Conservation (phyloP, 2,113 vertebrate species). For the Nesogale talazaci region DNA sequence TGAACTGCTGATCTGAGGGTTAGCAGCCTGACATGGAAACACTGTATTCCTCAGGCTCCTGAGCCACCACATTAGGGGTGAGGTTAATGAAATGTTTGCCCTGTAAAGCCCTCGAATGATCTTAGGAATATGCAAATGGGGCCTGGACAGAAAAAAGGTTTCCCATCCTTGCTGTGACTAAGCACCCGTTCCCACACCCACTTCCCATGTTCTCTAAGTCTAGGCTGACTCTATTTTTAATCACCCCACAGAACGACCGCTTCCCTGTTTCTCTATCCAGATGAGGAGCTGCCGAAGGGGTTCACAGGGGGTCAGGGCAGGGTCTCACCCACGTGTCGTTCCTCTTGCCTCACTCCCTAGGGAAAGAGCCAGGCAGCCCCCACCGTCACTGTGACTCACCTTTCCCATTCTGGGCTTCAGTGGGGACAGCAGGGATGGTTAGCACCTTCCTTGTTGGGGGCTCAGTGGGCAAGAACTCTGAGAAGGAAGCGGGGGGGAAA, state of each 20-base stretch:
- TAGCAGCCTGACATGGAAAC: too few relatives aligned
- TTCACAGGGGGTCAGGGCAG: neutral
- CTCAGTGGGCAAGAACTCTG: conserved; percentile 86
- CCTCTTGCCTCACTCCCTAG: neutral
- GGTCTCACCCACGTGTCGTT: neutral
- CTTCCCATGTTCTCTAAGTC: neutral
- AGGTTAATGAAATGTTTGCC: too few relatives aligned
- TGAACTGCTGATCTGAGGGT: too few relatives aligned
- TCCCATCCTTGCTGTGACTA: neutral
- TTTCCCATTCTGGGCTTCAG: conserved; percentile 79
- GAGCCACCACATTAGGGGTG: too few relatives aligned
- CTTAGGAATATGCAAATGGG: too few relatives aligned
- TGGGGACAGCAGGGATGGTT: conserved; percentile 76
- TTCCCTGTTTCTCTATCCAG: neutral
- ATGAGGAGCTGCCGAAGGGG: neutral
- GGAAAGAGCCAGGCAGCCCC: neutral
- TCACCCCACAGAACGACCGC: neutral
- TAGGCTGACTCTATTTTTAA: conserved; percentile 17
- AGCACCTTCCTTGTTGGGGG: conserved; percentile 77
- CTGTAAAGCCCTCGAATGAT: too few relatives aligned
- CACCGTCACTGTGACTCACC: conserved; percentile 79
- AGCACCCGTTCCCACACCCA: too few relatives aligned
- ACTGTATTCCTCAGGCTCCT: too few relatives aligned
- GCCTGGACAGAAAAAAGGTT: too few relatives aligned
- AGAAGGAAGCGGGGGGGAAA: conserved; percentile 18